Conservation (phyloP, 1,140 invertebrate species). For the Heliconius eleuchia region DNA sequence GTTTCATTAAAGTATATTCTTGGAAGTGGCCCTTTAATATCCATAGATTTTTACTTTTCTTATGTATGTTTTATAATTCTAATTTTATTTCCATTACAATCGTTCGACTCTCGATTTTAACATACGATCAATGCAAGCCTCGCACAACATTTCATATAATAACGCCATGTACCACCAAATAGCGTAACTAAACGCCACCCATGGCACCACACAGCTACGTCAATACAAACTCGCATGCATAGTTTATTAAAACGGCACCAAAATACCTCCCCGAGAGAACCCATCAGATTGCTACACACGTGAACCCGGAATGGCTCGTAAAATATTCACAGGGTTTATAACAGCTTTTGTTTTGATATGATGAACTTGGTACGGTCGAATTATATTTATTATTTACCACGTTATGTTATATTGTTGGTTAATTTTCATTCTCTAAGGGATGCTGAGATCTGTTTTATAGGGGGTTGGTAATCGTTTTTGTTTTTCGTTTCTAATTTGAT, state of each 20-base stretch:
- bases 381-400: conserved; percentile 34
- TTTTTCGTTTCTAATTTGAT: too few species aligned
- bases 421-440: not conserved
- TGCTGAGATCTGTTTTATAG: not conserved
- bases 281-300: conserved; percentile 61
- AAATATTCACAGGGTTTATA: conserved; percentile 68
- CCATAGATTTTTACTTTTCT: too few species aligned
- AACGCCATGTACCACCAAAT: conserved; percentile 48
- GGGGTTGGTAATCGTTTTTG: not conserved
- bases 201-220: conserved; percentile 8
- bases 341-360: conserved; percentile 73
- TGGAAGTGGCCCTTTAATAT: too few species aligned
- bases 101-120: not conserved
- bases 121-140: not conserved
- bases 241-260: conserved; percentile 63
- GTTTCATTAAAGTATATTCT: too few species aligned
- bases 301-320: conserved; percentile 58
- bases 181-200: conserved; percentile 28
- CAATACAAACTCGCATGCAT: conserved; percentile 60
- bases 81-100: not conserved
- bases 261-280: conserved; percentile 48
- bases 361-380: conserved; percentile 39
- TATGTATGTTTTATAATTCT: too few species aligned
- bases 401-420: not conserved
- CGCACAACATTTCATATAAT: not conserved